These are phyloP conservation scores for Globia sparganii DNA, from an alignment of 2,888 invertebrate genomes.

Conservation along the genomic window DNA sequence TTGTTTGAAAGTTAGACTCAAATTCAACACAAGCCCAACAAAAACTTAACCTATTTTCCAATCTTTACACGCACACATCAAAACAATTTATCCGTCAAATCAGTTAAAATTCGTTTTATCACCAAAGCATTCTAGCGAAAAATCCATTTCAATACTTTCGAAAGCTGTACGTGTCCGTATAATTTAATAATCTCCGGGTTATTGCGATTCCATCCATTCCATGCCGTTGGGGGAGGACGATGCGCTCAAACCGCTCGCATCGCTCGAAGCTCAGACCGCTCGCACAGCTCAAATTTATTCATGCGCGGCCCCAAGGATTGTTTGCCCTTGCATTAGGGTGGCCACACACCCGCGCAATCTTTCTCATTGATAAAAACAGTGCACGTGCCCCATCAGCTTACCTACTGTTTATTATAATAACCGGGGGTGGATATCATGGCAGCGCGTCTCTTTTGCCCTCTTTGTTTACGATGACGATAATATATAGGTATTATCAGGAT, in stretches of 20 bases:
- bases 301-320: conserved; percentile 84
- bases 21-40: neutral
- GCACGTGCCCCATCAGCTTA: conserved; percentile 88
- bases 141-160: conserved; percentile 73
- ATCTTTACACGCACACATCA: conserved; percentile 47
- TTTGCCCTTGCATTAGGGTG: conserved; percentile 82
- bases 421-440: conserved; percentile 61
- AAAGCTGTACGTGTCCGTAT: conserved; percentile 81
- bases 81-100: conserved; percentile 63
- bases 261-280: conserved; percentile 74
- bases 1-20: neutral
- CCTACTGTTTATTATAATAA: conserved; percentile 86
- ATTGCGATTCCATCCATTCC: conserved; percentile 82
- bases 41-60: conserved; percentile 4
- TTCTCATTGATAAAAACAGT: conserved; percentile 85
- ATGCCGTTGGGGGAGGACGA: conserved; percentile 75
- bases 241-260: conserved; percentile 67
- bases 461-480: conserved; percentile 47
- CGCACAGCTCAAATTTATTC: conserved; percentile 79
- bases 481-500: conserved; percentile 24
- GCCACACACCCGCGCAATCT: conserved; percentile 65
- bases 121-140: conserved; percentile 69
- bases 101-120: conserved; percentile 68
- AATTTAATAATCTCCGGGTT: conserved; percentile 88
- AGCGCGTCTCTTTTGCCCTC: conserved; percentile 38